phyloP scores from a whole-genome alignment of 1,140 invertebrate species.

The Macrocentrus cingulum region DNA sequence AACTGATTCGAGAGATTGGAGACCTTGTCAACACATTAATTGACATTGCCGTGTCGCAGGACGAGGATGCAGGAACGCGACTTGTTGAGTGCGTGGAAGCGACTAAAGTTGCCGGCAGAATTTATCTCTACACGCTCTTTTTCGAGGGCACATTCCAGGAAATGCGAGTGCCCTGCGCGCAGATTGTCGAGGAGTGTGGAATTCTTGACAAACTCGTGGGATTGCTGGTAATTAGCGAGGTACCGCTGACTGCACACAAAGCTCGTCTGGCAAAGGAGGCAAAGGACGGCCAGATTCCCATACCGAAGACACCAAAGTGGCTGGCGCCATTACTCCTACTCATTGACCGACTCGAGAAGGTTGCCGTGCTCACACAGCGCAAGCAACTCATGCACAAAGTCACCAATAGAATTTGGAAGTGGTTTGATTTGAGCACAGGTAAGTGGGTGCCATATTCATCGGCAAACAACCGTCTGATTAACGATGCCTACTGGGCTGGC shows the following conservation, averaged over 20 bases:
- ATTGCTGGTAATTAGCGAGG: conserved; percentile 57
- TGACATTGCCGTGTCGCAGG: conserved; percentile 45
- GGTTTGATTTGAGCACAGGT: conserved; percentile 81
- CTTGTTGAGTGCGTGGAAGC: conserved; percentile 63
- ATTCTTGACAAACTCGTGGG: conserved; percentile 64
- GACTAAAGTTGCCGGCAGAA: conserved; percentile 66
- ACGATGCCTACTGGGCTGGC: conserved; percentile 80
- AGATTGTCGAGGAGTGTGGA: conserved; percentile 59
- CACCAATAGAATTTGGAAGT: conserved; percentile 74
- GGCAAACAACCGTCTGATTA: conserved; percentile 78
- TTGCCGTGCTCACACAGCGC: conserved; percentile 70
- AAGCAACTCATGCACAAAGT: conserved; percentile 73
- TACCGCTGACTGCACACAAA: conserved; percentile 49
- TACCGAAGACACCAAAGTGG: conserved; percentile 74
- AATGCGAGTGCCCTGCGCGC: conserved; percentile 69
- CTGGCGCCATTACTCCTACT: conserved; percentile 76
- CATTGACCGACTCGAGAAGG: conserved; percentile 81
- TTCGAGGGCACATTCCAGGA: conserved; percentile 73
- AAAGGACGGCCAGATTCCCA: conserved; percentile 42
- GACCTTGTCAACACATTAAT: conserved; percentile 51
- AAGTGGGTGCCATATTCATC: conserved; percentile 80
- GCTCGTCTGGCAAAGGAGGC: conserved; percentile 39
- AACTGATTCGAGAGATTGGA: conserved; percentile 60
- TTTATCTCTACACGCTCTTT: conserved; percentile 77
- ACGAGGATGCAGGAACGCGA: conserved; percentile 48